These are phyloP conservation scores for Megaceryle torquata DNA, from an alignment of 2,113 vertebrate species.

Conservation along the genomic window DNA sequence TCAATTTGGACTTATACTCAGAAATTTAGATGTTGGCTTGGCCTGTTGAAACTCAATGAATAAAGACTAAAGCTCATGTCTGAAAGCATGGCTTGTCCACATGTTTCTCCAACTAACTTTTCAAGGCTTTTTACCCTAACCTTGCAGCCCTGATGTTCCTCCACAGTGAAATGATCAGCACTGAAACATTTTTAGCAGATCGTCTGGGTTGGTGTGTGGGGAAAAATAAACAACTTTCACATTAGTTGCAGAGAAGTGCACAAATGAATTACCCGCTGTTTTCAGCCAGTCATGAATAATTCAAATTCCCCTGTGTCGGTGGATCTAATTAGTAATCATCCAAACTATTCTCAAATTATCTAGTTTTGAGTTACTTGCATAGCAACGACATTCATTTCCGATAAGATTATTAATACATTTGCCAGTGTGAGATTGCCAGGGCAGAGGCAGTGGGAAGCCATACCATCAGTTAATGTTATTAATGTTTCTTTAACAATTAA, in stretches of 20 bases:
- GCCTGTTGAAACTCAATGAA: neutral
- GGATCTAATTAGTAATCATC: conserved; percentile 81
- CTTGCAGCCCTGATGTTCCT: neutral
- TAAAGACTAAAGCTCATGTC: neutral
- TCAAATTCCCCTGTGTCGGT: conserved; percentile 70
- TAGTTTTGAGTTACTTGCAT: conserved; percentile 72
- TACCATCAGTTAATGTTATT: conserved; percentile 53
- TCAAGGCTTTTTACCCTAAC: neutral
- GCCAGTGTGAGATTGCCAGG: conserved; percentile 51
- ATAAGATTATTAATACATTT: conserved; percentile 77
- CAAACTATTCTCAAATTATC: conserved; percentile 80
- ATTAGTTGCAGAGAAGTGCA: conserved; percentile 73
- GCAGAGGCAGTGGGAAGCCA: conserved; percentile 52
- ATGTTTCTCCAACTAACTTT: neutral
- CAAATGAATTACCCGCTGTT: conserved; percentile 74
- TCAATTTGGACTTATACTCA: neutral
- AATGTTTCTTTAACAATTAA: conserved; percentile 68
- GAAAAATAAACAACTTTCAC: conserved; percentile 66
- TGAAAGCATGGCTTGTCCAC: neutral
- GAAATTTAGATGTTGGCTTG: neutral
- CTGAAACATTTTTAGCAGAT: conserved; percentile 52
- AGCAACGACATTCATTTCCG: conserved; percentile 69
- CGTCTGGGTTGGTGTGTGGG: neutral
- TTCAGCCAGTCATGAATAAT: conserved; percentile 80
- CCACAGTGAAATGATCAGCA: conserved; percentile 32